A percentile compares a stretch with the other conserved stretches of the same genome.
phyloP scores from a whole-genome alignment of 2,113 vertebrate species.

The Phodopus roborovskii region DNA sequence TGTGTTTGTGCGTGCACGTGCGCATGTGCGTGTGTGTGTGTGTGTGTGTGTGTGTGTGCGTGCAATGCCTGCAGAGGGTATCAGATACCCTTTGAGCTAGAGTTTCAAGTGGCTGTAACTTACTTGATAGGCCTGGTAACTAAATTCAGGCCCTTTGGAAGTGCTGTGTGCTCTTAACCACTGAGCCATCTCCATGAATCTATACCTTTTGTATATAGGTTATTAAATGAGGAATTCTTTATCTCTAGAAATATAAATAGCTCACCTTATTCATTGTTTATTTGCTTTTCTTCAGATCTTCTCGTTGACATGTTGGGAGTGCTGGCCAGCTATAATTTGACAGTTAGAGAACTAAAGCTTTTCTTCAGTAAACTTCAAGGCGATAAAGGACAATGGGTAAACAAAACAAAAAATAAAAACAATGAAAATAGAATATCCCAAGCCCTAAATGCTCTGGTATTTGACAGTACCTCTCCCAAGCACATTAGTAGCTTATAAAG shows the following conservation, averaged over 20 bases:
- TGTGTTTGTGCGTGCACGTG: background rate
- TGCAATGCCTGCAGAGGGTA: background rate
- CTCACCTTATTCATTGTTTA: conserved; percentile 58
- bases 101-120: background rate
- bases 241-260: conserved; percentile 31
- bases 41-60: too few species aligned
- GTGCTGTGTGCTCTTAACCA: background rate
- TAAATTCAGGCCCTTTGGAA: background rate
- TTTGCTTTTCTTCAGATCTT: conserved; percentile 89
- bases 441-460: conserved; percentile 28
- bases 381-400: conserved; percentile 97
- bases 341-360: conserved; percentile 97
- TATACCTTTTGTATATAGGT: conserved; percentile 14
- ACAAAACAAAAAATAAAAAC: conserved; percentile 27
- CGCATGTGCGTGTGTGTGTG: background rate
- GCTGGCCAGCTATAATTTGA: conserved; percentile 97
- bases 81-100: background rate
- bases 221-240: conserved; percentile 23
- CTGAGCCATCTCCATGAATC: background rate
- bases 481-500: background rate
- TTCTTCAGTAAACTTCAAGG: conserved; percentile 99
- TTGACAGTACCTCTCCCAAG: background rate
- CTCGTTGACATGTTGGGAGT: conserved; percentile 98
- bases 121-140: background rate
- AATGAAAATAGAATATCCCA: background rate